Evolutionary conservation across 2,888 invertebrate species (phyloP), one percentile per base, ranked within the genome.

Genomic region (Torymus texanus): DNA sequence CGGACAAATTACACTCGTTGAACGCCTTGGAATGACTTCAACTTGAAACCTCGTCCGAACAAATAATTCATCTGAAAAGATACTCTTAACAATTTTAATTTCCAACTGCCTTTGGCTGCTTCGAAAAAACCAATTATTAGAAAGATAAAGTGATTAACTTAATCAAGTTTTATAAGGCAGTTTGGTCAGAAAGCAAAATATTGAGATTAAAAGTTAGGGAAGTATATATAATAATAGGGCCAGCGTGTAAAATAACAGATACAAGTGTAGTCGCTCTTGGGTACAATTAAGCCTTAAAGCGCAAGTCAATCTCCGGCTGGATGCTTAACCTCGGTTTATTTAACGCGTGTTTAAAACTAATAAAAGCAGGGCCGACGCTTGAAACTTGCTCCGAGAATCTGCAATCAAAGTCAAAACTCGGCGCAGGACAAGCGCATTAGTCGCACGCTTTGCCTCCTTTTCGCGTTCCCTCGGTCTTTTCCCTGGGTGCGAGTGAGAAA

Each of bases 291-390:
- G 84, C 82, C 84, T 85, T 85, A 85, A 88, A 88, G 85, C 86
- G 83, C 83, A 82, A 84, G 83, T 86, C 85, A 87, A 88, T 88
- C 87, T 86, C 81, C 80, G 75, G 83, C 78, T 62, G 75, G 83
- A 53, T 50, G 86, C 87, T 88, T 86, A 88, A 86, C 84, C 85
- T 83, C 86, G 86, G 87, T 89, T 90, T 89, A 90, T 90, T 89
- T 89, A 89, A 89, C 87, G 89, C 88, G 88, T 89, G 89, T 90
- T 90, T 89, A 89, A 89, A 89, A 90, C 88, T 89, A 87, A 88
- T 89, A 88, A 89, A 89, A 89, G 79, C 78, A 63, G 16, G 63
- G 58, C 24, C 51, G 41, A 18, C 41, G 14, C 41, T 56, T 63
- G 75, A 81, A 80, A 83, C 81, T 84, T 79, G 67, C 71, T 41